phyloP scores from a whole-genome alignment of 37 sponge, comb jelly and placozoan genomes.

The Ephydatia muelleri region DNA sequence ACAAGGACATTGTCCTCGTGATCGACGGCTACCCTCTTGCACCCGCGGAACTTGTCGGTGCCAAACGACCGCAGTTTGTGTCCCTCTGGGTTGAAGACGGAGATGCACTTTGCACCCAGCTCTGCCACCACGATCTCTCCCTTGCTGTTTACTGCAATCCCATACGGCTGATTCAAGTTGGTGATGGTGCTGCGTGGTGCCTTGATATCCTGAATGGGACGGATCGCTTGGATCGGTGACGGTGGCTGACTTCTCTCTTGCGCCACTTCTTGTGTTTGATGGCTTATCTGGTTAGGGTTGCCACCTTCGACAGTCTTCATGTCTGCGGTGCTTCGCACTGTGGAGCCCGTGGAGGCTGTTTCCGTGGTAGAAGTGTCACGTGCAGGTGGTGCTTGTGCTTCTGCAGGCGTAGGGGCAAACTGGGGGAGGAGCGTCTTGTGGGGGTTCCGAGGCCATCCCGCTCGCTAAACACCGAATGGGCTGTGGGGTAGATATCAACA shows the following conservation, averaged over 20 bases:
- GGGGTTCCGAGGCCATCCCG: background rate
- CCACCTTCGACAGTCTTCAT: background rate
- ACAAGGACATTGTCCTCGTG: slow-evolving; percentile 20
- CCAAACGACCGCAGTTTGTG: slow-evolving; percentile 18
- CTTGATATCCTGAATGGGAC: background rate
- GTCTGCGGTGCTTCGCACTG: background rate
- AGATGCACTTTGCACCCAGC: background rate
- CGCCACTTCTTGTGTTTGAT: background rate
- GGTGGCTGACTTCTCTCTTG: background rate
- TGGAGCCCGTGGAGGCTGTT: background rate
- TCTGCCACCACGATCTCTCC: slow-evolving; percentile 12
- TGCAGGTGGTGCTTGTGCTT: background rate
- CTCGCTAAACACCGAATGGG: background rate
- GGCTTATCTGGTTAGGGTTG: background rate
- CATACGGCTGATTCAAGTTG: background rate
- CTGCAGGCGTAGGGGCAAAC: background rate
- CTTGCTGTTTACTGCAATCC: background rate
- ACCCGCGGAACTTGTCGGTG: background rate
- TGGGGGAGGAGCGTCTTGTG: background rate
- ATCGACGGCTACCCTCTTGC: slow-evolving; percentile 30
- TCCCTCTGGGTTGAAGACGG: slow-evolving; percentile 11
- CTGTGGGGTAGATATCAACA: background rate
- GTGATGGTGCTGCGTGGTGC: background rate
- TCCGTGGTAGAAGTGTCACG: background rate
- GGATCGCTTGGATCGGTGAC: too few species aligned